Base-by-base conservation (phyloP, 1,140 invertebrate species). In the Leguminivora glycinivorella region DNA sequence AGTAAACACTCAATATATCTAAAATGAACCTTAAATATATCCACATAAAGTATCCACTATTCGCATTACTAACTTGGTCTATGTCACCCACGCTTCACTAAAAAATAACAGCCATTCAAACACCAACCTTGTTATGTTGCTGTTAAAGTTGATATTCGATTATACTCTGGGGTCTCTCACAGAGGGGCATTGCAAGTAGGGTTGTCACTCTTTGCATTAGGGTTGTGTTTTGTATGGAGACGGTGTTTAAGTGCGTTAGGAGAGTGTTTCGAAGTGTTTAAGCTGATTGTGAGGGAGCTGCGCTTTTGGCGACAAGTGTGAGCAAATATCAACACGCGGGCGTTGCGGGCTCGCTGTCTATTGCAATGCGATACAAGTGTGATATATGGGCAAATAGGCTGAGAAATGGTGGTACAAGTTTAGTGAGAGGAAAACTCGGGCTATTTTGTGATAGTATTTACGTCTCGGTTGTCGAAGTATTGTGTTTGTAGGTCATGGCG, bases 281-380 rank as follows among this genome's bases (percentile, higher is more conserved):
- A 52, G 47, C 47, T 52, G 40, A 43, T 43, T 52, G 19, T 52
- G 7, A 22, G 47, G 0, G 19, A 52, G 22, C 47, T 52, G 47
- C 10, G 47, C 47, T 22, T 52, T 52, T 52, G n/a, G 47, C 19
- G 47, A 52, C 47, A 52, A 52, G 47, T 52, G 47, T 52, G 47
- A 52, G 47, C 47, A 52, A 52, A 52, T 52, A 22, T 52, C 47
- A 52, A 22, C 19, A 52, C 22, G 19, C 47, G 47, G 47, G 47
- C 47, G 17, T n/a, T n/a, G n/a, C n/a, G n/a, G n/a, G n/a, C 47
- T 52, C 22, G 2, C 1, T 52, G 47, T 52, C 47, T 52, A 22
- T 22, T 52, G 47, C 47, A 52, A 52, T 52, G 19, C 10, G 40
- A 43, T 22, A 17, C 6, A 22, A 9, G 47, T 52, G 22, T 52